These are phyloP conservation scores for Muntiacus muntjak DNA, from an alignment of 2,113 vertebrate species.

Conservation along the genomic window DNA sequence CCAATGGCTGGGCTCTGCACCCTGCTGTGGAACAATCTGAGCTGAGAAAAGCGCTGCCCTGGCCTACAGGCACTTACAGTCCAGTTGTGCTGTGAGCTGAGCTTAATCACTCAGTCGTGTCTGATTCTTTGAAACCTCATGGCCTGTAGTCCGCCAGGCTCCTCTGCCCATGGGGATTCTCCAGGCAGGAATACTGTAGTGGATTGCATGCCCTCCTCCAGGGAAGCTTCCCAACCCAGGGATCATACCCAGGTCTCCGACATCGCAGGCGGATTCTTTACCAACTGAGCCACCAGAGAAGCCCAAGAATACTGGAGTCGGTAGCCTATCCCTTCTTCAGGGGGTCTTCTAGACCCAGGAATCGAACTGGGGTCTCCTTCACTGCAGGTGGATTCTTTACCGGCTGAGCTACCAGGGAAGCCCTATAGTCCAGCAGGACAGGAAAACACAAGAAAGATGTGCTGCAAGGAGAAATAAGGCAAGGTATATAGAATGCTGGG, in stretches of 20 bases:
- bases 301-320: neutral
- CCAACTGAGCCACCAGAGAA: neutral
- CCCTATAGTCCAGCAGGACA: neutral
- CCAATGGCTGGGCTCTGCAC: neutral
- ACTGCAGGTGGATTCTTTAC: neutral
- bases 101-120: neutral
- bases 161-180: neutral
- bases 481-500: neutral
- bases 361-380: neutral
- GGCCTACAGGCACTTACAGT: neutral
- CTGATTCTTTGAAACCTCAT: neutral
- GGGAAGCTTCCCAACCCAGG: neutral
- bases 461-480: neutral
- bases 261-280: neutral
- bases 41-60: neutral
- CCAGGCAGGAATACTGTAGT: neutral
- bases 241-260: neutral
- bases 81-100: neutral
- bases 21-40: neutral
- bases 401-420: neutral
- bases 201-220: neutral
- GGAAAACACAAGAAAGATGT: neutral
- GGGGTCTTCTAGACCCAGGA: neutral
- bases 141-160: neutral
- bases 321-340: neutral